These are phyloP conservation scores for Cydia splendana DNA, from an alignment of 1,140 invertebrate species.

Conservation along the genomic window DNA sequence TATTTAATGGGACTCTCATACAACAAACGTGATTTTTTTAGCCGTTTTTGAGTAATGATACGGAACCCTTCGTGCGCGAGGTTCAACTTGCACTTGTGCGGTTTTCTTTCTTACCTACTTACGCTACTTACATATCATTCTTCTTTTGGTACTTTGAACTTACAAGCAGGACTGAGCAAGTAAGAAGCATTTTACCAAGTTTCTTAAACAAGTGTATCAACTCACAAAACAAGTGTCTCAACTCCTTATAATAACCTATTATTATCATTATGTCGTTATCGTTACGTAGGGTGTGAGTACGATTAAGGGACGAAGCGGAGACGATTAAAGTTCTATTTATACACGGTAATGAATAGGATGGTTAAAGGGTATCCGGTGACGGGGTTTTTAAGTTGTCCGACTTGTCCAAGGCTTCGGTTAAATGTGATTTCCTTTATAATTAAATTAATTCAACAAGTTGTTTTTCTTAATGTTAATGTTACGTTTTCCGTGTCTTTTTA, in stretches of 20 bases:
- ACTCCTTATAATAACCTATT: conserved; percentile 1
- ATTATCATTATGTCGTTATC: conserved; percentile 24
- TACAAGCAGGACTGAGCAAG: too few species aligned
- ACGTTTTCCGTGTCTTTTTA: too few species aligned
- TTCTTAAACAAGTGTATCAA: too few species aligned
- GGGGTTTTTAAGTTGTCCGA: not conserved
- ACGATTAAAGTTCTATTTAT: conserved; percentile 26
- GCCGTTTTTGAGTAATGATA: too few species aligned
- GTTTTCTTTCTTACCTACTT: too few species aligned
- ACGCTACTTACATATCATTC: too few species aligned
- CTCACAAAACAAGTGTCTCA: not conserved
- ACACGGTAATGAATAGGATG: conserved; percentile 1
- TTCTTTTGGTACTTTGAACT: too few species aligned
- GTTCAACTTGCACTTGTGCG: too few species aligned
- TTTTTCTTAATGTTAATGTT: not conserved
- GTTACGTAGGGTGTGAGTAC: conserved; percentile 3
- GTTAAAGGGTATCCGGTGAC: conserved; percentile 19
- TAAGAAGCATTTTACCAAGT: too few species aligned
- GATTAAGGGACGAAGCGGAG: not conserved
- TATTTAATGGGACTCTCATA: too few species aligned
- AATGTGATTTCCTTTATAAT: not conserved
- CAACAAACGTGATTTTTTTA: too few species aligned
- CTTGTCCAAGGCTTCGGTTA: not conserved
- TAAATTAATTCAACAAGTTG: not conserved
- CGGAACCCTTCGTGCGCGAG: too few species aligned